These are phyloP conservation scores for Diachasmimorpha longicaudata DNA, from an alignment of 1,140 invertebrate species.

Conservation along the genomic window DNA sequence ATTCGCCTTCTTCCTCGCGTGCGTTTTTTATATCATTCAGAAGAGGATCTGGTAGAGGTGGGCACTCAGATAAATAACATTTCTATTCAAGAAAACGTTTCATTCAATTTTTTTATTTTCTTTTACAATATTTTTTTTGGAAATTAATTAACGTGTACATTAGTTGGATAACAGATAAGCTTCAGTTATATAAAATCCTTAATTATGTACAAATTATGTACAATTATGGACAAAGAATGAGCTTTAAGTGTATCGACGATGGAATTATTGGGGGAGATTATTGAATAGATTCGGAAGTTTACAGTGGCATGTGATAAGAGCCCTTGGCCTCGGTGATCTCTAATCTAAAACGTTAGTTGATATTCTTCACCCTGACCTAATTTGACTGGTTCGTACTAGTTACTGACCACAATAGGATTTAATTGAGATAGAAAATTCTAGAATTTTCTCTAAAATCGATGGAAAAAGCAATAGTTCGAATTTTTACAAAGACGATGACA, in stretches of 20 bases:
- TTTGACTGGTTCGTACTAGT: neutral
- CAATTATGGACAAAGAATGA: too few species aligned
- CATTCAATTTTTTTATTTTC: neutral
- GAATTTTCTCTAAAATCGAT: too few species aligned
- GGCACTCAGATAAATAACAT: neutral
- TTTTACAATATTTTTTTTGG: too few species aligned
- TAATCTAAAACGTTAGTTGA: neutral
- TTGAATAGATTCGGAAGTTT: too few species aligned
- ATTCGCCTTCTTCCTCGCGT: conserved; percentile 90
- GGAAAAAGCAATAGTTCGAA: neutral
- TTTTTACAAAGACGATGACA: too few species aligned
- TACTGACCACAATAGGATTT: neutral
- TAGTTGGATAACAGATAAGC: too few species aligned
- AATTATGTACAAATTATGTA: too few species aligned
- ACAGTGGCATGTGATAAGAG: neutral
- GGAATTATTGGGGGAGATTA: too few species aligned
- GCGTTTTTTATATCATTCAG: conserved; percentile 89
- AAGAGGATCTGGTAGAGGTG: conserved; percentile 70
- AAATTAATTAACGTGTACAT: too few species aligned
- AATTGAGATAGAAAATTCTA: too few species aligned
- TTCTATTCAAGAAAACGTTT: neutral
- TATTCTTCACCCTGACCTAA: neutral
- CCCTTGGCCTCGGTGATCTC: neutral
- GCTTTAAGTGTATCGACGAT: too few species aligned
- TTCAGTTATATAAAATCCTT: too few species aligned